Percentiles rank a stretch among this genome's conserved stretches.
phyloP scores from a whole-genome alignment of 2,888 invertebrate species.

The Sarcophaga rosellei region DNA sequence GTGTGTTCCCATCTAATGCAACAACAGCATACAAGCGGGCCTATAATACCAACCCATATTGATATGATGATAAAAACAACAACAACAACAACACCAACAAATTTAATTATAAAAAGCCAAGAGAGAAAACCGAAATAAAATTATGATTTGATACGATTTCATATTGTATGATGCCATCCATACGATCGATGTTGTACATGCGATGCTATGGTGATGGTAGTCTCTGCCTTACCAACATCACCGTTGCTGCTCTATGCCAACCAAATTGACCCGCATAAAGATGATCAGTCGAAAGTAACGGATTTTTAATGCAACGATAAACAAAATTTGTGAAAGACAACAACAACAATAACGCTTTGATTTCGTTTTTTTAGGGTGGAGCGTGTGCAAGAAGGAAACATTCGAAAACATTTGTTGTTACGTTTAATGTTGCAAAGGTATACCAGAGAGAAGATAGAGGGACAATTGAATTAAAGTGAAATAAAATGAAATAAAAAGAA shows the following conservation, averaged over 20 bases:
- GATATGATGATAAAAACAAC: constrained; percentile 28
- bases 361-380: constrained; percentile 44
- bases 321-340: neutral
- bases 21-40: neutral
- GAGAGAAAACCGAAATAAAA: constrained; percentile 3
- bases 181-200: constrained; percentile 24
- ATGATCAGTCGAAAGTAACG: constrained; percentile 50
- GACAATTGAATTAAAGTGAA: constrained; percentile 59
- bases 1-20: neutral
- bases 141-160: constrained; percentile 51
- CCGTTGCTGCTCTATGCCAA: constrained; percentile 10
- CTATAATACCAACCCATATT: constrained; percentile 55
- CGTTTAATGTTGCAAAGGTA: constrained; percentile 15
- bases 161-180: constrained; percentile 26
- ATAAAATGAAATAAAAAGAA: constrained; percentile 46
- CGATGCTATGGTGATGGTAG: neutral
- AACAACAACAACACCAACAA: constrained; percentile 5
- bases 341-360: constrained; percentile 1
- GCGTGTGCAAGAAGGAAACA: constrained; percentile 6
- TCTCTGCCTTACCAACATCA: neutral
- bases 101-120: constrained; percentile 63
- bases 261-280: constrained; percentile 66
- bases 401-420: neutral
- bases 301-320: constrained; percentile 34
- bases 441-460: constrained; percentile 57